phyloP scores from a whole-genome alignment of 2,888 invertebrate genomes.

The Pheosia gnoma region DNA sequence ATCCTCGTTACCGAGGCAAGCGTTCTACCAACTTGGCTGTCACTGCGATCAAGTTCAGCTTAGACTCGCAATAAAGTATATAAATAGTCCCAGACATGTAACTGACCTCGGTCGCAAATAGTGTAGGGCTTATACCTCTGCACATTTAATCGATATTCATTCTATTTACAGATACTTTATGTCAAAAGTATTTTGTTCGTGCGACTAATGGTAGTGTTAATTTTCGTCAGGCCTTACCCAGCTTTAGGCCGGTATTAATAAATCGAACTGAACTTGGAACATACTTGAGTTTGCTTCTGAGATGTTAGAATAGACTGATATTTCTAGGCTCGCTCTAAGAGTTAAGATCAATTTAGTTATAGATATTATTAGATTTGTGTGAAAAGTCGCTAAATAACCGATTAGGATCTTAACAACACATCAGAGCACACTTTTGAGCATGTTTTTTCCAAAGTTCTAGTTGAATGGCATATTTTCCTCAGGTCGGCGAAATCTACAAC shows the following conservation, averaged over 20 bases:
- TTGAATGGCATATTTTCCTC: constrained; percentile 22
- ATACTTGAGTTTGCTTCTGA: too few relatives aligned
- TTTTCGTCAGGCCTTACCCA: too few relatives aligned
- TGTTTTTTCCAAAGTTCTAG: neutral
- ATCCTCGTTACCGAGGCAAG: too few relatives aligned
- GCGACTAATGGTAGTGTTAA: neutral
- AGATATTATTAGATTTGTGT: too few relatives aligned
- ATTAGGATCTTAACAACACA: neutral
- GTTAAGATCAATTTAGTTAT: too few relatives aligned
- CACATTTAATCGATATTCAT: neutral
- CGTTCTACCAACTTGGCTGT: neutral
- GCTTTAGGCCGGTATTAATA: too few relatives aligned
- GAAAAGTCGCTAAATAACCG: too few relatives aligned
- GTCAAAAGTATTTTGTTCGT: neutral
- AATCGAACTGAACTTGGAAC: too few relatives aligned
- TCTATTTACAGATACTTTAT: neutral
- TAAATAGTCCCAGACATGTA: constrained; percentile 3
- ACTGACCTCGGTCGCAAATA: neutral
- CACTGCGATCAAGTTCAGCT: neutral
- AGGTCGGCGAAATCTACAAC: constrained; percentile 96
- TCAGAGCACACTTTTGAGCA: neutral
- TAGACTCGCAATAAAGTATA: neutral
- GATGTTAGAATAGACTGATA: too few relatives aligned
- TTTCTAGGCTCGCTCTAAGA: too few relatives aligned
- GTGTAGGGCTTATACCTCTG: neutral